These are phyloP conservation scores for Saturnia pavonia DNA, from an alignment of 2,888 invertebrate genomes.

Conservation along the genomic window DNA sequence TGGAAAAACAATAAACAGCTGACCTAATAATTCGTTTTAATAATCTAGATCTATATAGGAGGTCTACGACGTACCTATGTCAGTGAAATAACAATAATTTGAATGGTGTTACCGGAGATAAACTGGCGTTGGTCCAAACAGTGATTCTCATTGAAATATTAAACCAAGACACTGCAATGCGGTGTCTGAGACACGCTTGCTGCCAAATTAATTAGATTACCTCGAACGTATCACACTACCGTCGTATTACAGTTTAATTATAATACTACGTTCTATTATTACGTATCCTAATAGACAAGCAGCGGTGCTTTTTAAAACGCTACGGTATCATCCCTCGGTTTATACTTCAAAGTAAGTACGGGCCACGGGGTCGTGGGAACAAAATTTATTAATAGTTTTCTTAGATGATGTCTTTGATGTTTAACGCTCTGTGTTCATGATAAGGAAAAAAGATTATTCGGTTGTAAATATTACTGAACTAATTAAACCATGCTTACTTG, in stretches of 20 bases:
- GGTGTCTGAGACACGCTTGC: constrained; percentile 61
- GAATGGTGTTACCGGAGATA: constrained; percentile 38
- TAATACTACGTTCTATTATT: not conserved
- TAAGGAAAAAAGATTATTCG: constrained; percentile 1
- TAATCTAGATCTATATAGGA: not conserved
- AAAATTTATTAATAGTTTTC: constrained; percentile 10
- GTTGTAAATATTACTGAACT: not conserved
- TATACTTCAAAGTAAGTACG: not conserved
- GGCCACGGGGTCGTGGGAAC: constrained; percentile 6
- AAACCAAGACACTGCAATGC: constrained; percentile 76
- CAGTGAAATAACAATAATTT: constrained; percentile 24
- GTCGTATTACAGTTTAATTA: constrained; percentile 1
- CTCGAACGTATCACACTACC: constrained; percentile 5
- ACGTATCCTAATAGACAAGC: not conserved
- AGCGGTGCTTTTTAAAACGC: not conserved
- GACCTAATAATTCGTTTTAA: not conserved
- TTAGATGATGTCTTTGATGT: constrained; percentile 14
- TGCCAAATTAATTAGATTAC: constrained; percentile 52
- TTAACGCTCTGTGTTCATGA: constrained; percentile 2
- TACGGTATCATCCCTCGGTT: not conserved
- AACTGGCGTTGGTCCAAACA: constrained; percentile 72
- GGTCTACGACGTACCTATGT: not conserved
- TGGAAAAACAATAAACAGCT: not conserved
- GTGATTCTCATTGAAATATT: constrained; percentile 79
- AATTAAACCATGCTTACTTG: not conserved